phyloP scores from a whole-genome alignment of 1,140 invertebrate genomes.

The Reticulitermes speratus region DNA sequence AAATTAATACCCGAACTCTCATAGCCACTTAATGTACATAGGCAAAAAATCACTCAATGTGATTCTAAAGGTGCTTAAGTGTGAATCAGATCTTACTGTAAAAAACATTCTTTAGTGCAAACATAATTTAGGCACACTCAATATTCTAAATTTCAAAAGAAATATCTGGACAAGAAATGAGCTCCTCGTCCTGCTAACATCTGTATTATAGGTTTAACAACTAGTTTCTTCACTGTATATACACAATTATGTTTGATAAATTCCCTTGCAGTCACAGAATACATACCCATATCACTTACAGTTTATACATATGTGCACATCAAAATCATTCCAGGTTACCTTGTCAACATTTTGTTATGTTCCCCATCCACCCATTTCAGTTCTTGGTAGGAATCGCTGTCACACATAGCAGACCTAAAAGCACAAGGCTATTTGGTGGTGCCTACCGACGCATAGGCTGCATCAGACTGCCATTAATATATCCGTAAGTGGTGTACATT shows the following conservation, averaged over 20 bases:
- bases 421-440: not conserved
- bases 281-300: not conserved
- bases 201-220: not conserved
- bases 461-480: conserved; percentile 68
- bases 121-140: conserved; percentile 16
- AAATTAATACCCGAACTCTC: not conserved
- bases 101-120: not conserved
- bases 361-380: not conserved
- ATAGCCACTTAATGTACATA: not conserved
- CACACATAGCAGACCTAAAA: not conserved
- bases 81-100: not conserved
- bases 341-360: not conserved
- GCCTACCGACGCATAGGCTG: conserved; percentile 65
- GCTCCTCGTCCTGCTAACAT: not conserved
- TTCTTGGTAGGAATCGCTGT: not conserved
- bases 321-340: not conserved
- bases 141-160: conserved; percentile 11
- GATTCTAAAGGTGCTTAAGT: not conserved
- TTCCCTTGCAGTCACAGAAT: not conserved
- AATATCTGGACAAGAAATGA: not conserved
- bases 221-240: not conserved
- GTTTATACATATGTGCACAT: not conserved
- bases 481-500: conserved; percentile 72
- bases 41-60: not conserved
- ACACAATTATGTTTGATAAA: not conserved